A percentile compares a stretch with the other conserved stretches of the same genome.
Evolutionary conservation across 2,113 vertebrate species (phyloP).

Genomic region (Bungarus multicinctus): DNA sequence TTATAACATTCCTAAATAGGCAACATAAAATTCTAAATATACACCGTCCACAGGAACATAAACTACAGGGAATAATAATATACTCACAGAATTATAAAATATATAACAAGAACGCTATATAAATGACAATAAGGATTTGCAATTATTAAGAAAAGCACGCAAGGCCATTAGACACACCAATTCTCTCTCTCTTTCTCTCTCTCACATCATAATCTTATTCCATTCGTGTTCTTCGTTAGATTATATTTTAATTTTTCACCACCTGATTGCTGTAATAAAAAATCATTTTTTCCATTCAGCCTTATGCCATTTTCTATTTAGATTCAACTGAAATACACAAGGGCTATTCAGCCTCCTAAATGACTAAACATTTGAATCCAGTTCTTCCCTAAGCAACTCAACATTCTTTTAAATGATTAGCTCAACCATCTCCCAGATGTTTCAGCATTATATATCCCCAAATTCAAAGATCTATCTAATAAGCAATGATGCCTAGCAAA

Average conservation of each 20-base stretch:
- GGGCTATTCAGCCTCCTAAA: background rate
- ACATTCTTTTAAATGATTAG: background rate
- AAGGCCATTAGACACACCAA: background rate
- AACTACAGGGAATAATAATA: background rate
- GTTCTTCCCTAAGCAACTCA: background rate
- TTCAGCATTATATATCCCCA: background rate
- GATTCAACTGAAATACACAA: background rate
- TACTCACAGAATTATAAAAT: background rate
- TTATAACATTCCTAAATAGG: slow-evolving; percentile 12
- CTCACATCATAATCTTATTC: background rate
- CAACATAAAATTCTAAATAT: slow-evolving; percentile 7
- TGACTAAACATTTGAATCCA: background rate
- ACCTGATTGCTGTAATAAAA: background rate
- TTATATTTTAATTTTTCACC: background rate
- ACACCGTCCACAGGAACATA: background rate
- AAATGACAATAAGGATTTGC: background rate
- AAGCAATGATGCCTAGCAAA: background rate
- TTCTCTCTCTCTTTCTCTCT: background rate
- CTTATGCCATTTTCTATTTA: background rate
- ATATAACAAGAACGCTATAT: background rate
- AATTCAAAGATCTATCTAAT: background rate
- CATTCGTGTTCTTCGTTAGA: background rate
- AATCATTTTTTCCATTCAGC: background rate
- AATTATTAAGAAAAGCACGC: background rate
- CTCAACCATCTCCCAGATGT: background rate